These are phyloP conservation scores for Peucedramus taeniatus DNA, from an alignment of 2,113 vertebrate species.

Conservation along the genomic window DNA sequence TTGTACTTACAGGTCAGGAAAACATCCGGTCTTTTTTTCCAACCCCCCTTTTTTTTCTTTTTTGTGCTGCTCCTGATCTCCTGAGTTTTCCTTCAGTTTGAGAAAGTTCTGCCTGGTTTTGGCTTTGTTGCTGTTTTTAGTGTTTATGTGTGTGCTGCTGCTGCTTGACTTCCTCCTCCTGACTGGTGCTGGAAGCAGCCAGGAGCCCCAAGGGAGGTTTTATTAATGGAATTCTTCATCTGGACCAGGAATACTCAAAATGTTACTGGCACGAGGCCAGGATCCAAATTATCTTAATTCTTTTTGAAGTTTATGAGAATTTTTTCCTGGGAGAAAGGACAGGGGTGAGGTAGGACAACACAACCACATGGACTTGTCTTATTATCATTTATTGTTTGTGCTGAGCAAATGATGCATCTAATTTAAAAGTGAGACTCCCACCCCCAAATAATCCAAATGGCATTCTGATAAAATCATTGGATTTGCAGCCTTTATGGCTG, in stretches of 20 bases:
- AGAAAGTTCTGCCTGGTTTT: background rate
- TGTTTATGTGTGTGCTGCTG: background rate
- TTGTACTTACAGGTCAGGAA: background rate
- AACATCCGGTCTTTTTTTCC: background rate
- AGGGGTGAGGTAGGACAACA: background rate
- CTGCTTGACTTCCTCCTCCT: conserved; percentile 1
- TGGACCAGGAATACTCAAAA: conserved; percentile 3
- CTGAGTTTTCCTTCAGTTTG: background rate
- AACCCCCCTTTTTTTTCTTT: background rate
- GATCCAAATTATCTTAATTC: background rate
- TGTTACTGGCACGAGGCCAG: background rate
- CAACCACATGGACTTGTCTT: background rate
- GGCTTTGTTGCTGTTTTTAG: background rate
- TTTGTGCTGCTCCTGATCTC: background rate
- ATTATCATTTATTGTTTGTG: background rate
- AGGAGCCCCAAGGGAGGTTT: background rate
- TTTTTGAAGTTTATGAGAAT: background rate
- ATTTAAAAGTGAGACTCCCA: background rate
- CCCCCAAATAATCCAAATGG: background rate
- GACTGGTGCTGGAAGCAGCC: background rate
- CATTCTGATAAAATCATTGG: background rate
- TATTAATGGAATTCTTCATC: background rate
- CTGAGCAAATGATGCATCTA: background rate
- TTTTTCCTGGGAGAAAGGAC: background rate
- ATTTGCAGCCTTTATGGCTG: background rate